Evolutionary conservation across 2,113 vertebrate genomes (phyloP).

Genomic region (Pristiophorus japonicus): DNA sequence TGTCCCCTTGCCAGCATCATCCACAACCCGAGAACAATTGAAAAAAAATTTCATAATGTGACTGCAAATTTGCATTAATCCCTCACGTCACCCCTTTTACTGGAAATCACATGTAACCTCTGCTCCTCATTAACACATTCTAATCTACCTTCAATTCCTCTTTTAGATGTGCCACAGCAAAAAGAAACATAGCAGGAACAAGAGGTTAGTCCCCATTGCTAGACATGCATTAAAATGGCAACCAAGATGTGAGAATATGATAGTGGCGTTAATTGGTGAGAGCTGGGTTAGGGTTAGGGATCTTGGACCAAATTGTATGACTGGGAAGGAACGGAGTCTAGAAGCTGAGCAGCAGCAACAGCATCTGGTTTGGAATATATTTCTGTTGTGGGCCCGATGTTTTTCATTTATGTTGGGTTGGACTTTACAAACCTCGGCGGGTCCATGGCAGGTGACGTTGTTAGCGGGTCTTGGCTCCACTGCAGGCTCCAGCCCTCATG

Average conservation of each 20-base stretch:
- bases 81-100: background rate
- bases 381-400: background rate
- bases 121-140: too few relatives aligned
- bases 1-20: background rate
- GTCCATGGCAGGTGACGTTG: too few relatives aligned
- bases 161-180: background rate
- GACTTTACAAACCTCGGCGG: too few relatives aligned
- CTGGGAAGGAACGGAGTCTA: background rate
- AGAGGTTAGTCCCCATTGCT: background rate
- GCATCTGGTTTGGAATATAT: too few relatives aligned
- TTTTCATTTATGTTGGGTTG: too few relatives aligned
- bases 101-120: background rate
- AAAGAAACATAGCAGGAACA: background rate
- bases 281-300: background rate
- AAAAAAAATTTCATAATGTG: background rate
- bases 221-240: background rate
- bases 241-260: background rate
- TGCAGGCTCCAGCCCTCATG: too few relatives aligned
- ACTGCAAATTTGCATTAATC: background rate
- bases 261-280: background rate
- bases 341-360: background rate
- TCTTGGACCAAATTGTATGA: background rate
- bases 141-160: background rate
- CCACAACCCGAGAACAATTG: background rate
- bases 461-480: too few relatives aligned